Evolutionary conservation across 2,888 invertebrate genomes (phyloP).

Genomic region (Calameuta idolon): DNA sequence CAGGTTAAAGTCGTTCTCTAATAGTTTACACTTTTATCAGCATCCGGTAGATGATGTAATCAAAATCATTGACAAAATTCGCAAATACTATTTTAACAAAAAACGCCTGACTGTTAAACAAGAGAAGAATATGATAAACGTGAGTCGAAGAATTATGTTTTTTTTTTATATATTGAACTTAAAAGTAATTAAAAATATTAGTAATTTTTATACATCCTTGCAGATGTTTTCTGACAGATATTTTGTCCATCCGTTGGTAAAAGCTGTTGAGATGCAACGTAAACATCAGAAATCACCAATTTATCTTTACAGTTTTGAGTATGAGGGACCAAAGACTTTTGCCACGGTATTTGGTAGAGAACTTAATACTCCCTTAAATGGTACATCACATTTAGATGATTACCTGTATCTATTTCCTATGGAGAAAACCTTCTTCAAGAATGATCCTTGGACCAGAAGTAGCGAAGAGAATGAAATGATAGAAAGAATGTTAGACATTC

Average conservation of each 20-base stretch:
- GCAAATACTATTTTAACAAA: slow-evolving; percentile 12
- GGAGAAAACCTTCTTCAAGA: slow-evolving; percentile 19
- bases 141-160: not conserved
- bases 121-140: slow-evolving; percentile 6
- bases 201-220: not conserved
- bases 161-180: not conserved
- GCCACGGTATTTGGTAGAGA: not conserved
- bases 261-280: slow-evolving; percentile 11
- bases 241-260: slow-evolving; percentile 14
- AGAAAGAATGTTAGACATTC: slow-evolving; percentile 11
- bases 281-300: slow-evolving; percentile 15
- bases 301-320: slow-evolving; percentile 13
- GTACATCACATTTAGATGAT: slow-evolving; percentile 14
- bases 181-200: not conserved
- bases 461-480: slow-evolving; percentile 14
- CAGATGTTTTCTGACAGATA: slow-evolving; percentile 23
- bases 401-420: slow-evolving; percentile 13
- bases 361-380: not conserved
- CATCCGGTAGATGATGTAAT: slow-evolving; percentile 13
- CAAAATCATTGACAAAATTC: slow-evolving; percentile 10
- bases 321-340: slow-evolving; percentile 5
- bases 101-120: not conserved
- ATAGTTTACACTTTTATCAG: slow-evolving; percentile 17
- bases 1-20: slow-evolving; percentile 12
- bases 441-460: not conserved